Evolutionary conservation across 2,113 vertebrate species (phyloP).

Genomic region (Trematocara macrostoma): DNA sequence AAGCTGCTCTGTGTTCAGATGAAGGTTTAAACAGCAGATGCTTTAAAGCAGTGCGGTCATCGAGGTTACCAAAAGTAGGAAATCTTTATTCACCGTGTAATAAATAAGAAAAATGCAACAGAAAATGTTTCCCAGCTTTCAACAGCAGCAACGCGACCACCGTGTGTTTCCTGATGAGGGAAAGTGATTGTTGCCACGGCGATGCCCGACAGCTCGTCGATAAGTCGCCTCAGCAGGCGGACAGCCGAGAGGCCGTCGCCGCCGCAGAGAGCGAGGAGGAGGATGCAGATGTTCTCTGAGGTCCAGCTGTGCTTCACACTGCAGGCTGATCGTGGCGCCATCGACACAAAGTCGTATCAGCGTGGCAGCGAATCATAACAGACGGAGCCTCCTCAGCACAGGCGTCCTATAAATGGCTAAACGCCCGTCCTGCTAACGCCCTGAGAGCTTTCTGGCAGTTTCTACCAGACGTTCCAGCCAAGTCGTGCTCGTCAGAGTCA

Average conservation of each 20-base stretch:
- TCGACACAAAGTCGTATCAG: background rate
- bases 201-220: constrained; percentile 23
- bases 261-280: background rate
- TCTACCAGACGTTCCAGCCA: background rate
- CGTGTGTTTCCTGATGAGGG: background rate
- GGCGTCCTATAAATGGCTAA: background rate
- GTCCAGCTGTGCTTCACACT: background rate
- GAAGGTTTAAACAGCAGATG: background rate
- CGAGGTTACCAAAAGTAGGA: background rate
- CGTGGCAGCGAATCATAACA: background rate
- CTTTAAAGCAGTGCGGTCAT: background rate
- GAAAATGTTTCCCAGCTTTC: background rate
- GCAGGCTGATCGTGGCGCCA: background rate
- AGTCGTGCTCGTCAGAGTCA: background rate
- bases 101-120: background rate
- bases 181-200: constrained; percentile 11
- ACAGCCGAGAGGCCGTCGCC: background rate
- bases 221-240: constrained; percentile 15
- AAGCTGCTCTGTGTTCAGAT: background rate
- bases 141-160: background rate
- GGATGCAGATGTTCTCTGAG: background rate
- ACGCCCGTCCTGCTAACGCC: background rate
- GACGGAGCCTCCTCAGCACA: background rate
- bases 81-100: background rate
- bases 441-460: background rate